A percentile compares a stretch with the other conserved stretches of the same genome.
Conservation (phyloP, 2,113 vertebrate genomes). For the Rhinolophus sinicus region DNA sequence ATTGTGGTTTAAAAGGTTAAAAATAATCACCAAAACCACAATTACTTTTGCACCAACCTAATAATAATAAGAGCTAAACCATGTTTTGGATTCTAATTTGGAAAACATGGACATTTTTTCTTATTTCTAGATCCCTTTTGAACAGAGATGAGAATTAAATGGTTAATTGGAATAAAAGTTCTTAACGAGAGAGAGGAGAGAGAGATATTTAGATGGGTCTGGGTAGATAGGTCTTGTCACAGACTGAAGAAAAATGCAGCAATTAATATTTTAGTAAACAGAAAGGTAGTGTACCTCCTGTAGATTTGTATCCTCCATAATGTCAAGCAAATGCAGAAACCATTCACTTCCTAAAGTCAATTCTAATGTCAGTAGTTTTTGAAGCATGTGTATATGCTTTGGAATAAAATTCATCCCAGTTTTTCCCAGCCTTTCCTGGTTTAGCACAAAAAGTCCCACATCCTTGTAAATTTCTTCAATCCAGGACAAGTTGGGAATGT, state of each 20-base stretch:
- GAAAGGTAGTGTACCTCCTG: not conserved
- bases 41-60: no score
- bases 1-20: no score
- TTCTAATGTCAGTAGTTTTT: not conserved
- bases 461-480: not conserved
- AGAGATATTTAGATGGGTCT: not conserved
- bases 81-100: not conserved
- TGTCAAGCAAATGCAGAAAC: not conserved
- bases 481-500: not conserved
- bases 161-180: not conserved
- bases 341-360: not conserved
- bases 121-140: not conserved
- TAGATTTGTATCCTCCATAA: not conserved
- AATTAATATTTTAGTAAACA: not conserved
- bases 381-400: not conserved
- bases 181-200: not conserved
- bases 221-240: not conserved
- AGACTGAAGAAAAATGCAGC: not conserved
- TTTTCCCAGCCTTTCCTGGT: not conserved
- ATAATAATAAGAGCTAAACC: not conserved
- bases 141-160: not conserved
- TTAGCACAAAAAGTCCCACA: not conserved
- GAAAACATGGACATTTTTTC: not conserved
- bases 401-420: not conserved
- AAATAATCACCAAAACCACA: no score